Base-by-base conservation (phyloP, 1,140 invertebrate genomes). In the roundworm (Caenorhabditis elegans) region DNA sequence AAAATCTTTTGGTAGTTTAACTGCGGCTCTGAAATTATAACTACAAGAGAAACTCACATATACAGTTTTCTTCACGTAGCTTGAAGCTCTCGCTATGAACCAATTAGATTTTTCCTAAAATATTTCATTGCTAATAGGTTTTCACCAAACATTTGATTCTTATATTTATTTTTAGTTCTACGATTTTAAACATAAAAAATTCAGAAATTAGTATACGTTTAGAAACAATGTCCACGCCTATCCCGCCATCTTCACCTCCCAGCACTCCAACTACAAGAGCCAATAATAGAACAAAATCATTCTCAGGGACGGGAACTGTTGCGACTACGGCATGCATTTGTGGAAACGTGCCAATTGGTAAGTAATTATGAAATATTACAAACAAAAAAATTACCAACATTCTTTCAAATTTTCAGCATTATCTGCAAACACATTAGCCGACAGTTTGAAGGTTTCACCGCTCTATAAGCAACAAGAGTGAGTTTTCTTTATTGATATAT, bases 401-500 rank as follows among this genome's bases (percentile, higher is more conserved):
- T 15, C 15, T 43, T 5, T 8, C 6, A 8, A 8, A 43, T 28
- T 60, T 51, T 79, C 49, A 47, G 48, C 75, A 24, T 28, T 82
- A 2, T 48, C 36, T 65, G 87, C 88, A 19, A 88, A 88, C 80
- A 55, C 77, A n/a, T 65, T 88, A 5, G 87, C 87, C 2, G 87
- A 88, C 55, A 75, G 86, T 22, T 53, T 88, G 22, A 87, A 87
- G 19, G 87, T 88, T 24, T 86, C 85, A 2, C 87, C 87, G 0
- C 48, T 89, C 0, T 88, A 88, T 75, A 86, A 86, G n/a, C 87
- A 88, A 55, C 81, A 85, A 76, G 87, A 89, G 84, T 89, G 80
- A 48, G 82, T 84, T 75, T 47, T 43, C 19, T 39, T 26, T 46
- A 17, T n/a, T n/a, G n/a, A n/a, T n/a, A n/a, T n/a, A n/a, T n/a